A percentile compares a stretch with the other conserved stretches of the same genome.
Evolutionary conservation across 92 coral and sea anemone species (phyloP).

Genomic region (Ricordea florida): DNA sequence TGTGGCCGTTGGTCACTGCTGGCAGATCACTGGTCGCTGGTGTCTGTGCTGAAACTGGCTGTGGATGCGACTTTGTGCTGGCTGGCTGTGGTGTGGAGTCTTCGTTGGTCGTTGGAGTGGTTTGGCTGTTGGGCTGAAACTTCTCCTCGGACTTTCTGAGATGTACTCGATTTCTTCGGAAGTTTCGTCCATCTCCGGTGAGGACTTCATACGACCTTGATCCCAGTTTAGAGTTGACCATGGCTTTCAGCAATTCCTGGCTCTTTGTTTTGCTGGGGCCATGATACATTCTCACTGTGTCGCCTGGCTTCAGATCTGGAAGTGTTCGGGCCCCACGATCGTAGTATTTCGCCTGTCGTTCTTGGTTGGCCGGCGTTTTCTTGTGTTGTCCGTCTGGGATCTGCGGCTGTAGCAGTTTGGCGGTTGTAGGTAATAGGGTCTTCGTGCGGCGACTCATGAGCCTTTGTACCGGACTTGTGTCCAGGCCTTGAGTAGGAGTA

Average conservation of each 20-base stretch:
- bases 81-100: background rate
- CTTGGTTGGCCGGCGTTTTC: constrained; percentile 24
- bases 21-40: background rate
- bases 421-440: constrained; percentile 37
- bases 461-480: constrained; percentile 37
- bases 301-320: constrained; percentile 5
- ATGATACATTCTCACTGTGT: constrained; percentile 2
- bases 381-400: constrained; percentile 1
- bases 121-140: background rate
- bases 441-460: constrained; percentile 49
- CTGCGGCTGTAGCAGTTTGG: constrained; percentile 4
- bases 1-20: too few species aligned
- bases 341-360: constrained; percentile 42
- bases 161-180: constrained; percentile 3
- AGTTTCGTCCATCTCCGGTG: background rate
- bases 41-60: background rate
- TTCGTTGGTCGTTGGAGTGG: background rate
- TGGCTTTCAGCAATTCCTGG: background rate
- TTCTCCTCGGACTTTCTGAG: constrained; percentile 1
- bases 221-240: constrained; percentile 8
- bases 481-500: constrained; percentile 52
- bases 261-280: background rate
- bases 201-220: constrained; percentile 3
- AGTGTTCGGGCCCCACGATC: constrained; percentile 33
- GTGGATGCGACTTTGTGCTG: too few species aligned